Base-by-base conservation (phyloP, 2,888 invertebrate species). In the Drosophila sordidula region DNA sequence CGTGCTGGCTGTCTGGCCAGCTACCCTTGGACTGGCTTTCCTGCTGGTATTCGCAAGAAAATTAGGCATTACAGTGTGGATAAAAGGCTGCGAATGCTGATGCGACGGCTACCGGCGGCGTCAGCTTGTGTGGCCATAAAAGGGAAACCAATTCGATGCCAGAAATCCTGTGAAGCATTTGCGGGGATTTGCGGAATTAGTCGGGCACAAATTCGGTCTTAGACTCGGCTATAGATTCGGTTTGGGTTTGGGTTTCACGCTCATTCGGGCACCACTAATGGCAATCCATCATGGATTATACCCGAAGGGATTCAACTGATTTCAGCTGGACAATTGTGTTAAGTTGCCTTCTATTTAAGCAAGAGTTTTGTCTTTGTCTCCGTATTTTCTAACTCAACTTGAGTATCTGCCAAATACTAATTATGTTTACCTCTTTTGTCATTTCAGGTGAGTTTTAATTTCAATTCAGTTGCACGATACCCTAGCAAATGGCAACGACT, bases 41-140 rank as follows among this genome's bases (percentile, higher is more conserved):
- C 9, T 41, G 25, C n/a, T 62, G 58, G 46, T 34, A 54, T 63
- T 55, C 49, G 64, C 70, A 63, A 80, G 68, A 62, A 86, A 86
- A 88, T 86, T 86, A 86, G 88, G 88, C 79, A 80, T 80, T 79
- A 86, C 79, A 86, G 80, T 69, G 65, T 62, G 64, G 62, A 77
- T 84, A 83, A 86, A 86, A 64, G 78, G 58, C 66, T 61, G 46
- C 47, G 44, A 42, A 54, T 39, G 51, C 34, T 56, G 57, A 38
- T 55, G 57, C 42, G 18, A 50, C 55, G 18, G 55, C 55, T 22
- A 41, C 36, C 45, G 44, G 36, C 16, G n/a, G 46, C 26, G 22
- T 45, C 46, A 50, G 50, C 51, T 47, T 63, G 56, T 67, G 42
- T 61, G 65, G 54, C 52, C 63, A 52, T 75, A 69, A 68, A 66